These are phyloP conservation scores for Cryptotermes secundus DNA, from an alignment of 1,140 invertebrate genomes.

Conservation along the genomic window DNA sequence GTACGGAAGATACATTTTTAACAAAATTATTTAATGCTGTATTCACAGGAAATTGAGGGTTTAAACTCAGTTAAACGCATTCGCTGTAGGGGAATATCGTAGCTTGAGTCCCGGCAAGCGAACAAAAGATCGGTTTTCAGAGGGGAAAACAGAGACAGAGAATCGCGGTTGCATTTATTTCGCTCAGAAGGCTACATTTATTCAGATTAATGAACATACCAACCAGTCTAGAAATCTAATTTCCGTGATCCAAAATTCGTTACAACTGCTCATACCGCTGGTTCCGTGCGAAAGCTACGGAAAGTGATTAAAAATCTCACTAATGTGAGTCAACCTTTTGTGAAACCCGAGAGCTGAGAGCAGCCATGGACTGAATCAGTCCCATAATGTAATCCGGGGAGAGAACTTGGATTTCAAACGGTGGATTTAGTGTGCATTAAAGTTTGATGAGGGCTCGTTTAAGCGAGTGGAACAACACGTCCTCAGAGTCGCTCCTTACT, in stretches of 20 bases:
- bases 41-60: no score
- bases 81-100: no score
- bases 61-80: no score
- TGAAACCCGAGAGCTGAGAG: neutral
- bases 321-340: conserved; percentile 7
- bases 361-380: neutral
- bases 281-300: neutral
- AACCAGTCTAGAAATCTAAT: neutral
- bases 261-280: neutral
- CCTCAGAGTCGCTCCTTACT: no score
- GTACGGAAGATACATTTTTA: neutral
- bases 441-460: neutral
- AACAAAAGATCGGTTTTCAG: no score
- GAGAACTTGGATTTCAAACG: neutral
- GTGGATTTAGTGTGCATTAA: neutral
- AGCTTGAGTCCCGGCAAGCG: no score
- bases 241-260: neutral
- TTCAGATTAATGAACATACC: neutral
- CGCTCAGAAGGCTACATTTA: neutral
- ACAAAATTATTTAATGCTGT: no score
- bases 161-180: neutral
- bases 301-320: neutral
- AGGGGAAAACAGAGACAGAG: no score
- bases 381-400: neutral
- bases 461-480: neutral